phyloP scores from a whole-genome alignment of 2,888 invertebrate genomes.

The Caenorhabditis drosophilae region DNA sequence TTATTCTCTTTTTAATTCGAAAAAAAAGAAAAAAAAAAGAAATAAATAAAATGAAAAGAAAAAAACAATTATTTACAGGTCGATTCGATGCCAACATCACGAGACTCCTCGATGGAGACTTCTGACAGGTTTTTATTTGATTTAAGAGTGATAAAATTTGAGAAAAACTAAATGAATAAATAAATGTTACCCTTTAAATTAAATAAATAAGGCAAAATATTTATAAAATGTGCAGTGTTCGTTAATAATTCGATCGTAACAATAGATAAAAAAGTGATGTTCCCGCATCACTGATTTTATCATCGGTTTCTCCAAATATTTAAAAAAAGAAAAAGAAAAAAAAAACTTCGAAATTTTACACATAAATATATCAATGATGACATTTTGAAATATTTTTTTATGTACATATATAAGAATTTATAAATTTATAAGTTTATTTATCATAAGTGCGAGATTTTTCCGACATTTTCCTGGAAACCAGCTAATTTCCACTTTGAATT shows the following conservation, averaged over 20 bases:
- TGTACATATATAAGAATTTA: not conserved
- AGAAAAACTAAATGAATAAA: too few species aligned
- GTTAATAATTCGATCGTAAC: not conserved
- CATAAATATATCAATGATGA: too few species aligned
- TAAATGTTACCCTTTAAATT: too few species aligned
- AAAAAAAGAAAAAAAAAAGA: slow-evolving; percentile 15
- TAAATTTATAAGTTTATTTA: too few species aligned
- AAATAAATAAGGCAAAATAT: too few species aligned
- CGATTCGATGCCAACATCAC: slow-evolving; percentile 56
- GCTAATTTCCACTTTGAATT: too few species aligned
- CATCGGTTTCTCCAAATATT: not conserved
- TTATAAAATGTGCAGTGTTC: too few species aligned
- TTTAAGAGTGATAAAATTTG: slow-evolving; percentile 6
- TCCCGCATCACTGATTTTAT: not conserved
- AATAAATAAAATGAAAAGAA: not conserved
- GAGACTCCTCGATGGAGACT: slow-evolving; percentile 65
- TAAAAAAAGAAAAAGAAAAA: not conserved
- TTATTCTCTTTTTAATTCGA: slow-evolving; percentile 9
- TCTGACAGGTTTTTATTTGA: slow-evolving; percentile 37
- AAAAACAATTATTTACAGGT: not conserved
- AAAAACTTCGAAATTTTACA: not conserved
- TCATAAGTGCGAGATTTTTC: too few species aligned
- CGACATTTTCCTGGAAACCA: too few species aligned
- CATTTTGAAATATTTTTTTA: not conserved
- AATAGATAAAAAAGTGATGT: not conserved